Base-by-base conservation (phyloP, 2,888 invertebrate genomes). In the Cheilosia scutellata region DNA sequence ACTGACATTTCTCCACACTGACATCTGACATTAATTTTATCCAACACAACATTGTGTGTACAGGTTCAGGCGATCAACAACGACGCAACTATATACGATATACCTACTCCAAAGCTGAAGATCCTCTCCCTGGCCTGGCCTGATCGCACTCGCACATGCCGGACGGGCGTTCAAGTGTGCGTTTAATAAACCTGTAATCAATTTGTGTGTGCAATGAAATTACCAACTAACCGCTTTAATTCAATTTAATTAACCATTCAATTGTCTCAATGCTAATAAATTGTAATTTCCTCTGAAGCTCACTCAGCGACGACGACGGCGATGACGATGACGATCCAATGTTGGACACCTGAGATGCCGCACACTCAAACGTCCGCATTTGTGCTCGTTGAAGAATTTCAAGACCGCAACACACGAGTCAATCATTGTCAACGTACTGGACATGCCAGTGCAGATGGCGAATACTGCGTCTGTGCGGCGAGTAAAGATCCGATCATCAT, bases 11-110 rank as follows among this genome's bases (percentile, higher is more conserved):
- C 60, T 82, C 65, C 31, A 60, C 53, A 78, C 82, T 82, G 82
- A 78, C 84, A 84, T 84, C 75, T 66, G 84, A 84, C 84, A 84
- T 84, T 84, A 84, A 80, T 84, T 84, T 76, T 58, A 75, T 58
- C 65, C 80, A 76, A 58, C 53, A 75, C 53, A 75, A 70, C 37
- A 62, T 49, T 42, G n/a, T 47, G 11, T 11, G 3, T 33, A 33
- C 31, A 2, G 57, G 75, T 58, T 71, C 55, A 76, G 49, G 40
- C 42, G 49, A 47, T 53, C 37, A 66, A 27, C 40, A 29, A 33
- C 33, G 42, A 42, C 16, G n/a, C n/a, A 6, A 47, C 47, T 5
- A 47, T 5, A n/a, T 5, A 47, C n/a, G 40, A 2, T 7, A 20
- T 20, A 20, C 20, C 20, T 20, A 0, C 20, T 0, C 20, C 20